Conservation (phyloP, 1,140 invertebrate species). For the Brachionus sp. region DNA sequence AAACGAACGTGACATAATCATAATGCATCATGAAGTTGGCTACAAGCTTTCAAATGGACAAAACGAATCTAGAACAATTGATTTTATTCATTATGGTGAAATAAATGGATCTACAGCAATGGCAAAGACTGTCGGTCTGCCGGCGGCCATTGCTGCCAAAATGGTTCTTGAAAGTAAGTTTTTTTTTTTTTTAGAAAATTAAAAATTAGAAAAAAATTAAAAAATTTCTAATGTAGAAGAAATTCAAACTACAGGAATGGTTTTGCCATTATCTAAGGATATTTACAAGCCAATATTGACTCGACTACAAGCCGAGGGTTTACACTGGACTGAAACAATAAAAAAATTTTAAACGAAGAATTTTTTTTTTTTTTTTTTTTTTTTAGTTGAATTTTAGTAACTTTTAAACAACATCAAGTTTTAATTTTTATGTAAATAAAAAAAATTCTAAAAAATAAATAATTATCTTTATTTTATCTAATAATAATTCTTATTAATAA, state of each 20-base stretch:
- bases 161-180: conserved; percentile 87
- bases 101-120: conserved; percentile 72
- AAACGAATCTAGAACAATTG: conserved; percentile 77
- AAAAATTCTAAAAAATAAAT: too few relatives aligned
- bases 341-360: neutral
- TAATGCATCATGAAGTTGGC: conserved; percentile 85
- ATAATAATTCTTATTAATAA: too few relatives aligned
- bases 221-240: conserved; percentile 70
- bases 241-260: conserved; percentile 86
- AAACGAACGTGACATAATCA: conserved; percentile 85
- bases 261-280: conserved; percentile 80
- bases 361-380: neutral
- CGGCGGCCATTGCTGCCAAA: conserved; percentile 88
- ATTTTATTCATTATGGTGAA: conserved; percentile 88
- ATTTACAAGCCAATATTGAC: conserved; percentile 85
- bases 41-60: conserved; percentile 84
- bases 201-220: too few relatives aligned
- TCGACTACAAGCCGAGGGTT: conserved; percentile 77
- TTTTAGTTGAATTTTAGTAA: neutral
- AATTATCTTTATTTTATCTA: too few relatives aligned
- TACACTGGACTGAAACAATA: conserved; percentile 58
- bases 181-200: neutral
- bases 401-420: neutral
- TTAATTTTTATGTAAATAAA: neutral
- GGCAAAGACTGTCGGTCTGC: conserved; percentile 93